Evolutionary conservation across 2,888 invertebrate genomes (phyloP), one percentile per base, ranked within the genome.

Genomic region (Noctuana brunneofusca): DNA sequence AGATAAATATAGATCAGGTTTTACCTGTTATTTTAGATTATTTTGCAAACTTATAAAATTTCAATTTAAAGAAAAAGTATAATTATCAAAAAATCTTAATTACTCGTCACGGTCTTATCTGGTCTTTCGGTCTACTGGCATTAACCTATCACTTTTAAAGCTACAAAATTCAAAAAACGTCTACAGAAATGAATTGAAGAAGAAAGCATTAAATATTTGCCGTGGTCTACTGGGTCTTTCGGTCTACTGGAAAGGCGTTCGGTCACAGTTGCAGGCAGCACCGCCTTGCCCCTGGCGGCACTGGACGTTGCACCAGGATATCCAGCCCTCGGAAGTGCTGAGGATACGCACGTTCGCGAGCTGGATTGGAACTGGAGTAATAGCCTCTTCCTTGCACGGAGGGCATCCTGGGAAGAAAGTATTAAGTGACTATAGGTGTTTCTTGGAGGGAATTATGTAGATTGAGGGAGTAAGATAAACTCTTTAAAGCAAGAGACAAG

Each of bases 221-320:
- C 20, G 27, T 54, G 53, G 56, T 64, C 48, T 48, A 53, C 52
- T 62, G 8, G 54, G 63, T 65, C 57, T 62, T 38, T 65, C 48
- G 46, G 54, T 60, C 72, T 81, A 84, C 66, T 83, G 78, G 68
- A 94, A 93, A 1, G 95, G 95, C 52, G 94, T 87, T 60, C 95
- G 87, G 83, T 95, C 94, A 82, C 96, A 96, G 83, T 95, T 94
- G 89, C 96, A 96, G 66, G 95, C 95, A 24, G 94, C 93, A n/a
- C 96, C 96, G 62, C 96, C 96, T 69, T 95, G 93, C 1, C 95
- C 95, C 73, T 93, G 92, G 38, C 92, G 84, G 80, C 95, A 96
- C 73, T 94, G 93, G 5, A 89, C 79, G 72, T 91, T 88, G 83
- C 96, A 96, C 93, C 95, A 93, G 59, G 92, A 87, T 16, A 92